Conservation (phyloP, 1,140 invertebrate genomes). For the Bombus superbus region DNA sequence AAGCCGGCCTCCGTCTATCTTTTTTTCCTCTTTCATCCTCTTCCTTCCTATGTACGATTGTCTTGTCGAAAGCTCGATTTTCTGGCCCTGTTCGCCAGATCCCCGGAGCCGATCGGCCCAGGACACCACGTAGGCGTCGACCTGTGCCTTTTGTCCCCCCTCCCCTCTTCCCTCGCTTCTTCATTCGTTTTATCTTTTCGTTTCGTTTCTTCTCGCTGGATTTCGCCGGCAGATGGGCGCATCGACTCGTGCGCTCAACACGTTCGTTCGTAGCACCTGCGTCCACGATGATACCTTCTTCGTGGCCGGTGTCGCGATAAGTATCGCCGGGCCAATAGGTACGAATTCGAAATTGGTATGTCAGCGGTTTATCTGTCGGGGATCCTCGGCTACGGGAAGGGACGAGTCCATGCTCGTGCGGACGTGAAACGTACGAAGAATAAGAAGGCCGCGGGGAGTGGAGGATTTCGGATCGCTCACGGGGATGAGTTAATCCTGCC, state of each 20-base stretch:
- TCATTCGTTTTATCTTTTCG: not conserved
- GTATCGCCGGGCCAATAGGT: constrained; percentile 49
- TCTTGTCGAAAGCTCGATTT: constrained; percentile 66
- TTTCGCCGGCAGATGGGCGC: constrained; percentile 1
- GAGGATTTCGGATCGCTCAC: not conserved
- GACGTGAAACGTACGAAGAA: constrained; percentile 33
- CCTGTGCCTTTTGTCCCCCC: not conserved
- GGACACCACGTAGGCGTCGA: constrained; percentile 48
- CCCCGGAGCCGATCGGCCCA: constrained; percentile 14
- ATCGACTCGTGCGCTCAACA: constrained; percentile 16
- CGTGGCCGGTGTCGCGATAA: constrained; percentile 39
- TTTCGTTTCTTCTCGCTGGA: constrained; percentile 11
- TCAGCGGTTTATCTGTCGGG: constrained; percentile 18
- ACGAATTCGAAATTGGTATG: constrained; percentile 53
- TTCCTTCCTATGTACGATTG: constrained; percentile 52
- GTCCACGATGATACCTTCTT: constrained; percentile 51
- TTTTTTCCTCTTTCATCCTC: not conserved
- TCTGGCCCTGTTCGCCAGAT: constrained; percentile 41
- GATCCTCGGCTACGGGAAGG: not conserved
- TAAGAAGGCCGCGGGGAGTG: not conserved
- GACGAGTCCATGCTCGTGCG: not conserved
- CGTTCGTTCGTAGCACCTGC: constrained; percentile 55
- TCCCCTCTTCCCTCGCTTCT: rapidly evolving
- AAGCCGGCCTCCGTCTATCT: constrained; percentile 42
- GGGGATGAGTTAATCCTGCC: not conserved